Base-by-base conservation (phyloP, 2,888 invertebrate species). In the Nematopogon swammerdamellus region DNA sequence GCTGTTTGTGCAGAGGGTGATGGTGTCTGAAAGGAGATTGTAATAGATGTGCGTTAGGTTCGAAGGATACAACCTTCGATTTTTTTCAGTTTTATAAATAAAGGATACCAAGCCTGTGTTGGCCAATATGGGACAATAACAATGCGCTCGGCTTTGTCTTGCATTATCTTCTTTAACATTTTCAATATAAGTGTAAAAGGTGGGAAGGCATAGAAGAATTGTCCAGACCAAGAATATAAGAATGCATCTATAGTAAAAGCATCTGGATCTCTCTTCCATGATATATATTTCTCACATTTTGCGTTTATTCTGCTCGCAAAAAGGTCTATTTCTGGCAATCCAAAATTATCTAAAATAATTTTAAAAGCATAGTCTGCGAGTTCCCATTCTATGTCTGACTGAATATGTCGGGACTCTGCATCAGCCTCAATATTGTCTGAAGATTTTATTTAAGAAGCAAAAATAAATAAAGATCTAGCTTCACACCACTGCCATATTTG, bases 271-370 rank as follows among this genome's bases (percentile, higher is more conserved):
- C 19, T 19, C 5, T 46, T 18, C 46, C 46, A 46, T 16, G 46
- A 46, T 14, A 46, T 30, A 47, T 52, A 52, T 18, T 10, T 30
- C 30, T 30, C 10, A 49, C 58, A 58, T 51, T 59, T 58, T 2
- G 47, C 49, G 46, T 60, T 59, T 2, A 53, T n/a, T 1, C 57
- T 44, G 20, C 49, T 52, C 0, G 58, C 58, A 42, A 59, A 60
- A 8, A 60, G 18, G 30, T 60, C 58, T 2, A 59, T 55, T 0
- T 54, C 16, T 18, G 59, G 58, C 1, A 8, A 1, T 1, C 57
- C 53, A 48, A 58, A 55, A 18, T 2, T 25, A 18, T 48, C n/a
- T 6, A 19, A 20, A n/a, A 55, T 47, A 8, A 3, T n/a, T 25
- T 10, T 29, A 45, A 49, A 55, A 1, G 49, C 50, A 18, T 20